Base-by-base conservation (phyloP, 2,113 vertebrate genomes). In the Agapornis roseicollis region DNA sequence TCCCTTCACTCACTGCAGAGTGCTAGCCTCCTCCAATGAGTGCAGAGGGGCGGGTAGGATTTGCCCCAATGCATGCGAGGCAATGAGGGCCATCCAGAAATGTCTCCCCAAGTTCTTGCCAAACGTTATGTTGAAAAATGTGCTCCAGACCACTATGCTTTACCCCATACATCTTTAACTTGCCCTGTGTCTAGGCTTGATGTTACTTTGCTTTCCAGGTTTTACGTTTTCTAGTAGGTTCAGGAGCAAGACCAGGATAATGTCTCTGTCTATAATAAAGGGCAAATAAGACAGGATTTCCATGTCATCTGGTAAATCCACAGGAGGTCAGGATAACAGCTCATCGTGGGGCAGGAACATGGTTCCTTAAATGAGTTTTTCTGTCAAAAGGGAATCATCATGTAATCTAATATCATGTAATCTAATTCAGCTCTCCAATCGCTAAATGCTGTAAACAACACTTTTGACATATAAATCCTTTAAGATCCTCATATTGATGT, bases 11-110 rank as follows among this genome's bases (percentile, higher is more conserved):
- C 29, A 7, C 63, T n/a, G n/a, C 49, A 25, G 23, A 29, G 56
- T 35, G 56, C 35, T 27, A 60, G 29, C 28, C 8, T 66, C 39
- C 50, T 50, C 37, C 56, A 50, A 23, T 2, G 6, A 47, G 63
- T 4, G 18, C 31, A 52, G 60, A 22, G 41, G 41, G 55, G 76
- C 1, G 10, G 27, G 41, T 13, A 55, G 25, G 28, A 41, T 47
- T 83, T 5, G 1, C 25, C 63, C 17, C 46, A 12, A 4, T 0
- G 1, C 50, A 42, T 0, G 0, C 33, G 77, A 77, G 64, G 33
- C 13, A 37, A 24, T 0, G 3, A 60, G 17, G 29, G 10, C 13
- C 13, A 4, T 37, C 55, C 7, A 16, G 31, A 86, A 86, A 31
- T 12, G 22, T 56, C 63, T 44, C 61, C 61, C 50, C 20, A 37